Conservation (phyloP, 2,888 invertebrate genomes). For the Hyppa rectilinea region DNA sequence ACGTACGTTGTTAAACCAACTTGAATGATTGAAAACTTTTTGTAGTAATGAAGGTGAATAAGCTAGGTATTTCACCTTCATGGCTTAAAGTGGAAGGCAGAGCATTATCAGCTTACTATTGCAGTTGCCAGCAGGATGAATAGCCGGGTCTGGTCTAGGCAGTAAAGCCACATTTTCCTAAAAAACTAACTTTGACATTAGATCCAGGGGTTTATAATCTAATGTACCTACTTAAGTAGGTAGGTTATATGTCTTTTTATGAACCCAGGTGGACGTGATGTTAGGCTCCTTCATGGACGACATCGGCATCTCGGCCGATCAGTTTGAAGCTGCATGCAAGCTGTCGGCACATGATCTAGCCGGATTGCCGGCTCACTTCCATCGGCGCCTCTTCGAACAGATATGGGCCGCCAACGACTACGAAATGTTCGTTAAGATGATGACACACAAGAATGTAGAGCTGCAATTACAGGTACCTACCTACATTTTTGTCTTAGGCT, state of each 20-base stretch:
- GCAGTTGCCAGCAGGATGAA: background rate
- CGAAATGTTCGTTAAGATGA: constrained; percentile 97
- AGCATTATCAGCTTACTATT: background rate
- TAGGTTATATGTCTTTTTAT: background rate
- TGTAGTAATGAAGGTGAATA: too few species aligned
- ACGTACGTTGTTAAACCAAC: too few species aligned
- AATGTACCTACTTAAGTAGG: background rate
- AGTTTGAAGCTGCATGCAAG: constrained; percentile 95
- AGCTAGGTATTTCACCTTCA: too few species aligned
- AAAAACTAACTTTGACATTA: background rate
- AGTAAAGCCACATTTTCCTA: background rate
- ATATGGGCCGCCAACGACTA: constrained; percentile 98
- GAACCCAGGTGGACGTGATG: constrained; percentile 95
- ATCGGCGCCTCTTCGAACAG: constrained; percentile 92
- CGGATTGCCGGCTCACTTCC: constrained; percentile 91
- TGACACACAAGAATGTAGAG: constrained; percentile 98
- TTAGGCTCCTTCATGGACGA: constrained; percentile 98
- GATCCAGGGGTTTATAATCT: background rate
- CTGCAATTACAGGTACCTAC: constrained; percentile 92
- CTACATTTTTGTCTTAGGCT: background rate
- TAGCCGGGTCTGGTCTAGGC: background rate
- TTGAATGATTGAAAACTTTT: background rate
- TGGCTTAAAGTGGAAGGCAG: background rate
- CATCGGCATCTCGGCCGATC: constrained; percentile 96
- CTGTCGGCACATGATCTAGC: constrained; percentile 86